These are phyloP conservation scores for Trissolcus japonicus DNA, from an alignment of 2,888 invertebrate species.

Conservation along the genomic window DNA sequence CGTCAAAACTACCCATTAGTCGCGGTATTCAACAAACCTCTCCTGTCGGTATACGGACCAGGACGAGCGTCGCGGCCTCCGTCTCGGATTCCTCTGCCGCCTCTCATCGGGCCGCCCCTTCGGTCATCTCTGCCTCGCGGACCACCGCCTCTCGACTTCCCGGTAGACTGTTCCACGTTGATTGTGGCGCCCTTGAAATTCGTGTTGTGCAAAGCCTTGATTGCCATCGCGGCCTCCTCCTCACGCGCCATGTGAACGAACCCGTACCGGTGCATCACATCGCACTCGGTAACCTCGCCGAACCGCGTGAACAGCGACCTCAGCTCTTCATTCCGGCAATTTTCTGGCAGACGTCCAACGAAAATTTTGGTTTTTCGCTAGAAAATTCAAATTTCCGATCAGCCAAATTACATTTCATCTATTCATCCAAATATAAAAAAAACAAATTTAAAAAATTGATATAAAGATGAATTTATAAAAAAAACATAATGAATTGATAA, in stretches of 20 bases:
- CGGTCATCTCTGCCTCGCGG: conserved; percentile 79
- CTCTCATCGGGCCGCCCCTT: conserved; percentile 78
- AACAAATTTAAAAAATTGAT: no score
- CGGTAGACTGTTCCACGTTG: conserved; percentile 89
- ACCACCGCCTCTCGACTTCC: conserved; percentile 83
- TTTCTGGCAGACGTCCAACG: conserved; percentile 93
- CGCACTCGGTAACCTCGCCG: conserved; percentile 94
- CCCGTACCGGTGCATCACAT: conserved; percentile 95
- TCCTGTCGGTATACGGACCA: conserved; percentile 75
- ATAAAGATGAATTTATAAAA: no score
- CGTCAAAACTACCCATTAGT: conserved; percentile 58
- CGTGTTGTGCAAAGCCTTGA: conserved; percentile 86
- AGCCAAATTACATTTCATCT: not conserved
- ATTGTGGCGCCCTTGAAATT: conserved; percentile 90
- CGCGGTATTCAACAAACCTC: conserved; percentile 69
- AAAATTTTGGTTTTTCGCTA: conserved; percentile 90
- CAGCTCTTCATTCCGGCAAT: conserved; percentile 89
- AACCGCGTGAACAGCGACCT: conserved; percentile 89
- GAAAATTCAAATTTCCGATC: conserved; percentile 63
- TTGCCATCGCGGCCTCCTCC: conserved; percentile 89
- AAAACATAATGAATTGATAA: no score
- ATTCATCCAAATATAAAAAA: no score
- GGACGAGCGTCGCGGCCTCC: conserved; percentile 76
- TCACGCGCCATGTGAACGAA: conserved; percentile 93
- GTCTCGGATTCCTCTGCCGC: conserved; percentile 77